Evolutionary conservation across 2,113 vertebrate species (phyloP).

Genomic region (Myrmecophaga tridactyla): DNA sequence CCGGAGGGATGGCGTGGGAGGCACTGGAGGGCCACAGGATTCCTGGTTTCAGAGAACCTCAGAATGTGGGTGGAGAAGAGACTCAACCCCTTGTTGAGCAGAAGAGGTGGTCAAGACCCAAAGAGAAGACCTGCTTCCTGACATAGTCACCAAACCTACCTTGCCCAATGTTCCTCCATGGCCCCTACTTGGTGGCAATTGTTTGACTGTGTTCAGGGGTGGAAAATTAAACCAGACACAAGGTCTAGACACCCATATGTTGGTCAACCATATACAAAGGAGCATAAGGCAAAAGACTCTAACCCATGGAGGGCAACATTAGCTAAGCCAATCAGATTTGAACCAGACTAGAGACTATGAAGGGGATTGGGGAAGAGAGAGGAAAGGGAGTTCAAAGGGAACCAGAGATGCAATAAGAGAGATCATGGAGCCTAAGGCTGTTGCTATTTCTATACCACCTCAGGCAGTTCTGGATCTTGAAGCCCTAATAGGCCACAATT

Average conservation of each 20-base stretch:
- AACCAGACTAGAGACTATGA: neutral
- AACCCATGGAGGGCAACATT: neutral
- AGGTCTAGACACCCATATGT: neutral
- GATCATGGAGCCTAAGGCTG: neutral
- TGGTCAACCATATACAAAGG: neutral
- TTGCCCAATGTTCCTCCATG: accelerated
- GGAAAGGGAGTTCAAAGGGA: neutral
- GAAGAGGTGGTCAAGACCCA: neutral
- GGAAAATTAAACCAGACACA: neutral
- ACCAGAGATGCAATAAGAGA: neutral
- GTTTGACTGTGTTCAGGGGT: neutral
- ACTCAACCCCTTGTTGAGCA: neutral
- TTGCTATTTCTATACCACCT: too few relatives aligned
- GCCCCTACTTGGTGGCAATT: neutral
- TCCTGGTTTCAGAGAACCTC: neutral
- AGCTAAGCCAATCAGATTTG: neutral
- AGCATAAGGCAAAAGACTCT: neutral
- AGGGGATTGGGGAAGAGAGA: neutral
- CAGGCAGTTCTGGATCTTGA: too few relatives aligned
- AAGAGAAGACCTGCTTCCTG: neutral
- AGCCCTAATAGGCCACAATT: neutral
- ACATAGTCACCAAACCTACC: neutral
- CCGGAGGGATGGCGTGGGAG: neutral
- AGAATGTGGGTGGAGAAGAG: neutral
- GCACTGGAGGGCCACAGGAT: neutral